Conservation (phyloP, 1,140 invertebrate genomes). For the Homalodisca vitripennis region DNA sequence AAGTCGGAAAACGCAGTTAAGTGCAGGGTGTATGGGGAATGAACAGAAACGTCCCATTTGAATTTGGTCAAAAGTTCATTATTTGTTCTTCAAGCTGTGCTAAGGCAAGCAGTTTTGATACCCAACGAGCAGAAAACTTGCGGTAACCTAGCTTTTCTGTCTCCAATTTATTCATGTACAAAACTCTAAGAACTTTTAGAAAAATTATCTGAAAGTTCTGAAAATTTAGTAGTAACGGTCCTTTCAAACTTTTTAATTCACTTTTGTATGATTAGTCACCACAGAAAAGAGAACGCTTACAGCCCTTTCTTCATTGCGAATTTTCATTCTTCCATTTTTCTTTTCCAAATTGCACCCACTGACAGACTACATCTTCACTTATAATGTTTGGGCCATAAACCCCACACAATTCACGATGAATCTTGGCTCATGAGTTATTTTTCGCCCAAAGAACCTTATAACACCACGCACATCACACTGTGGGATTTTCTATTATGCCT, state of each 20-base stretch:
- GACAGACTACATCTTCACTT: background rate
- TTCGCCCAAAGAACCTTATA: background rate
- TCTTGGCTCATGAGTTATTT: background rate
- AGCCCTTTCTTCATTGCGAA: background rate
- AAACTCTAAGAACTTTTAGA: conserved; percentile 5
- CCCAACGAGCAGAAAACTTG: background rate
- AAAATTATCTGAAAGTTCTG: too few relatives aligned
- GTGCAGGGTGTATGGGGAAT: background rate
- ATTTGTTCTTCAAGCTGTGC: conserved; percentile 2
- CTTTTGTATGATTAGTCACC: background rate
- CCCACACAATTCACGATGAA: conserved; percentile 12
- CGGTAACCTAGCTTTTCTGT: background rate
- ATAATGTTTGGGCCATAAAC: conserved; percentile 4
- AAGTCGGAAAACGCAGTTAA: too few relatives aligned
- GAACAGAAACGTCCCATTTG: conserved; percentile 1
- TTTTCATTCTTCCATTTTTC: background rate
- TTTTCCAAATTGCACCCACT: background rate
- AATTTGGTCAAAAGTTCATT: conserved; percentile 2
- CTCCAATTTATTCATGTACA: background rate
- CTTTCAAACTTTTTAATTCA: background rate
- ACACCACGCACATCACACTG: conserved; percentile 10
- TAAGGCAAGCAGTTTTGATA: background rate
- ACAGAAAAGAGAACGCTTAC: background rate
- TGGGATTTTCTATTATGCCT: conserved; percentile 12
- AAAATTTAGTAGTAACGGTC: background rate